Base-by-base conservation (phyloP, 1,140 invertebrate genomes). In the Apocrypta bakeri region DNA sequence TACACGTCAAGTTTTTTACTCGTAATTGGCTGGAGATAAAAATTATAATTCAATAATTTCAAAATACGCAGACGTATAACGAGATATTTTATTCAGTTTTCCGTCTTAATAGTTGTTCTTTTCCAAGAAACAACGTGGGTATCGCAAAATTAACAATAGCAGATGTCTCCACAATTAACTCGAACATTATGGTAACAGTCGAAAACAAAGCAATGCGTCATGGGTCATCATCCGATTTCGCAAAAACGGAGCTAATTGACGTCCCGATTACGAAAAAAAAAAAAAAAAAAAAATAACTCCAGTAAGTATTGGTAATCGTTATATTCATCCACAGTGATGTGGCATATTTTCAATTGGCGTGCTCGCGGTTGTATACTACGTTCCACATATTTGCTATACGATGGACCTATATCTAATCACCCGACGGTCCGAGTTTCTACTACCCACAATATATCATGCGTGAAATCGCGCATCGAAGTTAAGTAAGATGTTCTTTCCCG, bases 391-490 rank as follows among this genome's bases (percentile, higher is more conserved):
- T 72, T 33, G 17, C 48, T 33, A 12, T n/a, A 72, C 33, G 3
- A n/a, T 11, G 31, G 42, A 14, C 9, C 69, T 40, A 72, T 40
- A 37, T 40, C 24, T 8, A 37, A 11, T 33, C 12, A 42, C 37
- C 6, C 27, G 68, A 29, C 31, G 24, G 2, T 27, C 27, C 64
- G 64, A 66, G 29, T 73, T 73, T 48, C 71, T 25, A 73, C 7
- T 73, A 40, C 17, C n/a, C 25, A 21, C 25, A 27, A 48, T 74
- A 61, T 74, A 61, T 74, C 71, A 73, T 14, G 71, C 37, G 71
- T 42, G 37, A 73, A 73, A 73, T 73, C 31, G 37, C 71, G 24
- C 37, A 25, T 42, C 8, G 24, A 73, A 14, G 71, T 72, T 72
- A 21, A 40, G 31, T 72, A 72, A 73, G 21, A 27, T 9, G n/a